Conservation (phyloP, 1,140 invertebrate species). For the Lepidurus couesii region DNA sequence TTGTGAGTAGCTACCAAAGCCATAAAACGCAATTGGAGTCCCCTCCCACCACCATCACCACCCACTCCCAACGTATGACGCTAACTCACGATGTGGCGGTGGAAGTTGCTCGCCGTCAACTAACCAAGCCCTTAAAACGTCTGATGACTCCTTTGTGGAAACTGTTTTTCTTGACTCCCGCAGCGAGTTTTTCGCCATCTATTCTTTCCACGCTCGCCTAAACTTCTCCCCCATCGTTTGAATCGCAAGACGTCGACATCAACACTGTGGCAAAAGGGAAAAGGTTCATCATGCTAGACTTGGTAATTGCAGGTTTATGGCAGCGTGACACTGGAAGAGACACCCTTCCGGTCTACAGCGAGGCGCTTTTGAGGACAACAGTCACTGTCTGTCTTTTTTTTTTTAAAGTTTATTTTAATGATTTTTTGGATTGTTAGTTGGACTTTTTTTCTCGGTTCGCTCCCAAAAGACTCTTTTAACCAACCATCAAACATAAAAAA, state of each 20-base stretch:
- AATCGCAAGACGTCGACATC: not conserved
- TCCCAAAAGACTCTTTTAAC: too few relatives aligned
- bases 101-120: constrained; percentile 1
- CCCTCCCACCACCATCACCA: too few relatives aligned
- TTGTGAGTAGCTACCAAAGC: too few relatives aligned
- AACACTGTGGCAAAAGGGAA: constrained; percentile 1
- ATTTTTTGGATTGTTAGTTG: too few relatives aligned
- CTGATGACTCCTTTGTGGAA: not conserved
- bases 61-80: not conserved
- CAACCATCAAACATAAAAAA: too few relatives aligned
- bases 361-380: not conserved
- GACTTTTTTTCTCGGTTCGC: too few relatives aligned
- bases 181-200: not conserved
- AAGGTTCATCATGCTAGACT: constrained; percentile 22
- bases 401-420: too few relatives aligned
- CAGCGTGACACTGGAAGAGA: constrained; percentile 20
- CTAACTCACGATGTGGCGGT: not conserved
- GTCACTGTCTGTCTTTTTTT: not conserved
- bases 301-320: constrained; percentile 22
- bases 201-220: not conserved
- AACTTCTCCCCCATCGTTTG: not conserved
- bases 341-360: constrained; percentile 5
- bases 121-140: not conserved
- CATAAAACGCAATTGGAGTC: too few relatives aligned
- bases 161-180: constrained; percentile 19